These are phyloP conservation scores for Melanostigma gelatinosum DNA, from an alignment of 2,113 vertebrate genomes.

Conservation along the genomic window DNA sequence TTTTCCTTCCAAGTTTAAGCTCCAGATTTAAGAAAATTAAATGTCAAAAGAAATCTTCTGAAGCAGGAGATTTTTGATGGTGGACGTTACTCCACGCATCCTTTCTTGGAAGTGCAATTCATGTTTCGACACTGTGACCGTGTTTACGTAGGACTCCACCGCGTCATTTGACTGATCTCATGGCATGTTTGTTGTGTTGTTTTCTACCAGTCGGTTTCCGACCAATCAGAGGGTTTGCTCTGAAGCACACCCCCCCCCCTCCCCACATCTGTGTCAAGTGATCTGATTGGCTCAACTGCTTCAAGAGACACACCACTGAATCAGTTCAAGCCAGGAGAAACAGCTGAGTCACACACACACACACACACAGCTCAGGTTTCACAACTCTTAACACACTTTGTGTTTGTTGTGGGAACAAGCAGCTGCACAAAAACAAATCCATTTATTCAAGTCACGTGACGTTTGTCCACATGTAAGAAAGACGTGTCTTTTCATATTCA, in stretches of 20 bases:
- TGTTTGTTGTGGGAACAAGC: conserved; percentile 59
- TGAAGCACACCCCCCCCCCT: conserved; percentile 52
- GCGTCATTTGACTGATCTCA: conserved; percentile 41
- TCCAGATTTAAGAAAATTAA: neutral
- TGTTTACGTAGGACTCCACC: conserved; percentile 12
- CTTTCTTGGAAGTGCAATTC: neutral
- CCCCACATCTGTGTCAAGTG: neutral
- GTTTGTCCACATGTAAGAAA: neutral
- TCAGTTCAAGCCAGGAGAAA: conserved; percentile 51
- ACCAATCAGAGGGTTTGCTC: conserved; percentile 57
- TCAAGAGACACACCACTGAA: conserved; percentile 26
- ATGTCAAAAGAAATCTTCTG: neutral
- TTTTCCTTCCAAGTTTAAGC: neutral
- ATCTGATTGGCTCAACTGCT: conserved; percentile 62
- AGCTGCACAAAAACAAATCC: neutral
- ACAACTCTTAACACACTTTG: conserved; percentile 57
- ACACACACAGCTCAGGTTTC: conserved; percentile 57
- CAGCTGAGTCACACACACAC: conserved; percentile 66
- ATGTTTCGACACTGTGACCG: neutral
- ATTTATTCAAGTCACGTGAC: neutral
- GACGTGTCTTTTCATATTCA: neutral
- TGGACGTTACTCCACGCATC: neutral
- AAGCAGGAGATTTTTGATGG: neutral
- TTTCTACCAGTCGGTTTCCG: conserved; percentile 18
- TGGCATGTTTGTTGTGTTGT: conserved; percentile 42